Base-by-base conservation (phyloP, 2,888 invertebrate species). In the Globia sparganii region DNA sequence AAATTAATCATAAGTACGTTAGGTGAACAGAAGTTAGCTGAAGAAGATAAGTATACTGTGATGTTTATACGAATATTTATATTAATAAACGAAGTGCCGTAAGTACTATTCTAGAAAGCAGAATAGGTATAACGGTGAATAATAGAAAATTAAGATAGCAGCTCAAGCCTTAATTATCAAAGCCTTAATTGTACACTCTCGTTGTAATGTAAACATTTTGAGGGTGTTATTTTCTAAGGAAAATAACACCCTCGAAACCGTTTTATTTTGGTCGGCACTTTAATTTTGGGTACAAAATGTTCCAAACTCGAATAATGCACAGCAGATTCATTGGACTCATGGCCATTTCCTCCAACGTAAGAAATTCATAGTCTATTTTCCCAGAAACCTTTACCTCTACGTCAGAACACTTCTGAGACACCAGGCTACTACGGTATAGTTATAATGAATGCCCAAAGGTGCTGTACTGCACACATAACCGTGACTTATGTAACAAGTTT, bases 361-460 rank as follows among this genome's bases (percentile, higher is more conserved):
- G 15, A 56, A 56, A 31, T 40, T 28, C 15, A 59, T 56, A 25
- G 25, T 46, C 15, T 40, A 8, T 15, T 59, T 4, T 66, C 31
- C 9, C 25, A 49, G 31, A 37, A 64, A 5, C 28, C 18, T 37
- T n/a, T 65, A 18, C 25, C 0, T n/a, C 28, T 46, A 37, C 0
- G 34, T 53, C n/a, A n/a, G 13, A 28, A n/a, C 31, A 21, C n/a
- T n/a, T 49, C 34, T 15, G n/a, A 8, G 59, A 40, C 40, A 49
- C 40, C 40, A 61, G 28, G 40, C 18, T 8, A 34, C 25, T 13
- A 61, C n/a, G 25, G 25, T 34, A 28, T 34, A 28, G n/a, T 31
- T 77, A 34, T 53, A 76, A 66, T 49, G 31, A 66, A 76, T 40
- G 31, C 59, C 76, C 76, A 66, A 59, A 76, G 40, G 49, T 59